Evolutionary conservation across 2,113 vertebrate species (phyloP).

Genomic region (Verasper variegatus): DNA sequence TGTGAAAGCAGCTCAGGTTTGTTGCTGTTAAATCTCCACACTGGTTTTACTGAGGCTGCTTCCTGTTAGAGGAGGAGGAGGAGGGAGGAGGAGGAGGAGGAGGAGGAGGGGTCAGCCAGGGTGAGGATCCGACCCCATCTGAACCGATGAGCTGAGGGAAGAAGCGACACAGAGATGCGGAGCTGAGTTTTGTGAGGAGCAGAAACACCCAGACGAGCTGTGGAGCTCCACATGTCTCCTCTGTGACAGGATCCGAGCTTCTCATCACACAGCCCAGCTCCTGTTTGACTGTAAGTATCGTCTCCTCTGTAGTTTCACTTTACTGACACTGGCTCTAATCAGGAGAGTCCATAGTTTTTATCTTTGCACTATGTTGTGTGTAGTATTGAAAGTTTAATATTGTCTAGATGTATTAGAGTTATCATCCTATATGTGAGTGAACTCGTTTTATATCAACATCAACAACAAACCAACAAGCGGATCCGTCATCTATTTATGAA

Average conservation of each 20-base stretch:
- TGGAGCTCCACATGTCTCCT: conserved; percentile 11
- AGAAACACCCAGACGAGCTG: conserved; percentile 40
- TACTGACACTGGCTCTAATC: too few relatives aligned
- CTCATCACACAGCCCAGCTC: background rate
- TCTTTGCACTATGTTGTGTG: too few relatives aligned
- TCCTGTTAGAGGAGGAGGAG: background rate
- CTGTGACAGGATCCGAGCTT: background rate
- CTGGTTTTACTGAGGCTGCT: background rate
- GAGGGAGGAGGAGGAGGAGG: background rate
- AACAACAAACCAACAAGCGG: background rate
- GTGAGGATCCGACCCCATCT: conserved; percentile 62
- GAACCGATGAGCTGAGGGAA: conserved; percentile 47
- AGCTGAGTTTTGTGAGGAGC: conserved; percentile 11
- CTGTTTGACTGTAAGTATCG: conserved; percentile 31
- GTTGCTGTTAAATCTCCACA: conserved; percentile 1
- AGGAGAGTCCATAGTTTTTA: too few relatives aligned
- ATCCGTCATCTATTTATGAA: too few relatives aligned
- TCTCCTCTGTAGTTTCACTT: background rate
- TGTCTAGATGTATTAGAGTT: background rate
- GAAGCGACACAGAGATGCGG: conserved; percentile 37
- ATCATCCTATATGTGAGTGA: background rate
- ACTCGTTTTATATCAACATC: background rate
- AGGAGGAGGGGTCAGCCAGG: conserved; percentile 46
- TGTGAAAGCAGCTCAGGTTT: background rate
- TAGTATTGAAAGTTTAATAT: too few relatives aligned